phyloP scores from a whole-genome alignment of 2,888 invertebrate species.

The Stegana nigrithorax region DNA sequence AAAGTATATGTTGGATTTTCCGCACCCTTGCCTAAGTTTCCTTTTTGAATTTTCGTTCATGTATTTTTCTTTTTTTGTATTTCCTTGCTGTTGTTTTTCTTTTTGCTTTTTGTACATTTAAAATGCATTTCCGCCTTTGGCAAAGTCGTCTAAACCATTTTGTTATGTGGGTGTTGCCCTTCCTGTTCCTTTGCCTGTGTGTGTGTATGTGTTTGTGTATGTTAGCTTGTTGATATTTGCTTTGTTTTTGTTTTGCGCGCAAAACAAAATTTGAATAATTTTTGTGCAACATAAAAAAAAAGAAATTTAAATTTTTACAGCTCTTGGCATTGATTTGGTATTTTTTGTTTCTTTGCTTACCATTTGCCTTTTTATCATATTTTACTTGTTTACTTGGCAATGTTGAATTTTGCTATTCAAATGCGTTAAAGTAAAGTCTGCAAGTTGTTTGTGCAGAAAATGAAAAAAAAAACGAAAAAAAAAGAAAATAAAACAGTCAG shows the following conservation, averaged over 20 bases:
- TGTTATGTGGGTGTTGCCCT: slow-evolving; percentile 33
- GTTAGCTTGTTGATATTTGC: background rate
- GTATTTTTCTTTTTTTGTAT: slow-evolving; percentile 39
- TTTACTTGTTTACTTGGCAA: slow-evolving; percentile 51
- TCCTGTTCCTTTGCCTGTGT: background rate
- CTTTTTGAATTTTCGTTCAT: too few relatives aligned
- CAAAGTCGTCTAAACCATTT: slow-evolving; percentile 41
- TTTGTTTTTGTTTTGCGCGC: slow-evolving; percentile 5
- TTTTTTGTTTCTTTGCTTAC: slow-evolving; percentile 33
- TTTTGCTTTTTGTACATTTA: slow-evolving; percentile 10
- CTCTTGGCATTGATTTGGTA: slow-evolving; percentile 55
- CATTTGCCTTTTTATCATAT: slow-evolving; percentile 31
- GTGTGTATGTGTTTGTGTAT: background rate
- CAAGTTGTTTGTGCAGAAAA: background rate
- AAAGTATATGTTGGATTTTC: slow-evolving; percentile 35
- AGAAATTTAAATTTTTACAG: slow-evolving; percentile 54
- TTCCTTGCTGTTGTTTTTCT: slow-evolving; percentile 29
- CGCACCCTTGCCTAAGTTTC: slow-evolving; percentile 34
- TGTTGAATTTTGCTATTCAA: slow-evolving; percentile 57
- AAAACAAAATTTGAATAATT: slow-evolving; percentile 35
- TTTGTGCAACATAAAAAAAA: slow-evolving; percentile 29
- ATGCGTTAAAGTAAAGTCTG: slow-evolving; percentile 41
- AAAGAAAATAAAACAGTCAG: slow-evolving; percentile 4
- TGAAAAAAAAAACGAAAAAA: background rate
- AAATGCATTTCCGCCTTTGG: slow-evolving; percentile 53